Evolutionary conservation across 2,113 vertebrate genomes (phyloP).

Genomic region (Anseranas semipalmata): DNA sequence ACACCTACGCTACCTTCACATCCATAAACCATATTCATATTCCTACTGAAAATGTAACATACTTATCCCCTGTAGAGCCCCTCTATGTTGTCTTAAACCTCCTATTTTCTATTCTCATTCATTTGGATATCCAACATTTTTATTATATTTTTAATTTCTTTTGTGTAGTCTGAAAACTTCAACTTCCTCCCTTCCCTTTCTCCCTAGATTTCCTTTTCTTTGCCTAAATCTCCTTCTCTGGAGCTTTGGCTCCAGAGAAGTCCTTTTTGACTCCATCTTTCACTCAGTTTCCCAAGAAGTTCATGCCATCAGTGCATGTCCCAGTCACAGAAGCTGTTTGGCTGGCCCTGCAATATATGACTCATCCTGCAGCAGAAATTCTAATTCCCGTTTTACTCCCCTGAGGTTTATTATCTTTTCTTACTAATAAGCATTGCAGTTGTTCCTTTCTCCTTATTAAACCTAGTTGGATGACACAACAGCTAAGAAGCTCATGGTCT

Average conservation of each 20-base stretch:
- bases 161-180: background rate
- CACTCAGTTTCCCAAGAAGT: background rate
- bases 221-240: background rate
- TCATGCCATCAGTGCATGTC: background rate
- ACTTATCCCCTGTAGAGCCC: background rate
- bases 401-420: background rate
- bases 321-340: background rate
- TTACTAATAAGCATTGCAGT: background rate
- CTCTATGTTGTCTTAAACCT: background rate
- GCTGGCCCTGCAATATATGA: background rate
- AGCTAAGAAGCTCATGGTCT: background rate
- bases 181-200: background rate
- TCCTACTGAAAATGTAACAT: background rate
- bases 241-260: background rate
- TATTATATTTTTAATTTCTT: background rate
- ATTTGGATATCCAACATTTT: background rate
- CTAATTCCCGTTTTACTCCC: background rate
- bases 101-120: background rate
- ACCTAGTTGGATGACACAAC: background rate
- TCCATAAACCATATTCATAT: background rate
- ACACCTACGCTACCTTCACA: background rate
- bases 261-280: background rate
- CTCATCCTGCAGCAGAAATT: background rate
- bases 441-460: background rate
- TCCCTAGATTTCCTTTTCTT: background rate